Percentiles rank a stretch among this genome's conserved stretches.
phyloP scores from a whole-genome alignment of 2,888 invertebrate genomes.

The Brassicogethes aeneus region DNA sequence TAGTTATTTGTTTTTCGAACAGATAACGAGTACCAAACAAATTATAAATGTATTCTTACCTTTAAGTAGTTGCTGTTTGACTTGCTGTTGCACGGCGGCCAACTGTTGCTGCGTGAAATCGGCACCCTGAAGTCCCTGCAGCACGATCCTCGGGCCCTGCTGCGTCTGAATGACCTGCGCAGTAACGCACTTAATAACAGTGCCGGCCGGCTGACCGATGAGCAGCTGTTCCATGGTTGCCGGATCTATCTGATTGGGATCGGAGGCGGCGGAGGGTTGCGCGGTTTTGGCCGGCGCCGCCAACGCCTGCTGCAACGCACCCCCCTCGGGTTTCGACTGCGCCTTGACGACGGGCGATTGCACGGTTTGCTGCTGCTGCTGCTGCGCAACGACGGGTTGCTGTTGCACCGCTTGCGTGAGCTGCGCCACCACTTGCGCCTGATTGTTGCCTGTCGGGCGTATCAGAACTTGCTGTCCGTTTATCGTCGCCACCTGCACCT shows the following conservation, averaged over 20 bases:
- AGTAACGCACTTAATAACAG: slow-evolving; percentile 78
- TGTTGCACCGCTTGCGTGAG: slow-evolving; percentile 42
- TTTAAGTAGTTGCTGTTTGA: slow-evolving; percentile 80
- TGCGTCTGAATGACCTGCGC: slow-evolving; percentile 80
- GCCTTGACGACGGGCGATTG: slow-evolving; percentile 12
- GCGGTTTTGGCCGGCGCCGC: slow-evolving; percentile 13
- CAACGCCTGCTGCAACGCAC: slow-evolving; percentile 14
- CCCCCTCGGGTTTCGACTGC: slow-evolving; percentile 17
- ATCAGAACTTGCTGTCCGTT: slow-evolving; percentile 81
- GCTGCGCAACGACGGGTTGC: slow-evolving; percentile 11
- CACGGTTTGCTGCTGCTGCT: slow-evolving; percentile 10
- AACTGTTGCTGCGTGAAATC: slow-evolving; percentile 76
- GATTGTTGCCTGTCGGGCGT: slow-evolving; percentile 67
- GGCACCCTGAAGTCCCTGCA: slow-evolving; percentile 76
- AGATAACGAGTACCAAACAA: too few relatives aligned
- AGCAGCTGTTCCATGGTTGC: slow-evolving; percentile 62
- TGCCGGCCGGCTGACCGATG: slow-evolving; percentile 75
- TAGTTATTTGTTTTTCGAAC: too few relatives aligned
- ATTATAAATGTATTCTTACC: too few relatives aligned
- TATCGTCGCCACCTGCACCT: slow-evolving; percentile 74
- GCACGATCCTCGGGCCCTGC: slow-evolving; percentile 75
- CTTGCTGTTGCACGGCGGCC: slow-evolving; percentile 77
- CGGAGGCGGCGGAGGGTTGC: slow-evolving; percentile 17
- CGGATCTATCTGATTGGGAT: slow-evolving; percentile 27
- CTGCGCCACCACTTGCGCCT: slow-evolving; percentile 69